Conservation (phyloP, 2,888 invertebrate species). For the Caenorhabditis sp. region DNA sequence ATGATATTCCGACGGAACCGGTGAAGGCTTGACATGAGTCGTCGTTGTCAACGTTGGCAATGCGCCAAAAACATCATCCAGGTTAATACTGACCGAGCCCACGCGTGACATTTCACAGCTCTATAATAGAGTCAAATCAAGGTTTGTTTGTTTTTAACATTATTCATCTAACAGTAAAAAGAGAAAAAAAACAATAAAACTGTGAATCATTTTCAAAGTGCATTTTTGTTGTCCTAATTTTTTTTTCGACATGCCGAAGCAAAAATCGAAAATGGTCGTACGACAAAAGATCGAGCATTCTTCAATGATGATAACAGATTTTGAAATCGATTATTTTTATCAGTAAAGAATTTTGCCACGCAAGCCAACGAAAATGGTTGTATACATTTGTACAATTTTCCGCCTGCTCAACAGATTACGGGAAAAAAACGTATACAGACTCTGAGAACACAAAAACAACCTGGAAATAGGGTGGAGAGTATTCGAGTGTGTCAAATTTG, state of each 20-base stretch:
- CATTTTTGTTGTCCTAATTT: not conserved
- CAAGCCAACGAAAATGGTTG: not conserved
- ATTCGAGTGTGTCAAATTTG: too few relatives aligned
- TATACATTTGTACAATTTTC: not conserved
- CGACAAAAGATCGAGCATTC: not conserved
- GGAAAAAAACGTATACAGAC: not conserved
- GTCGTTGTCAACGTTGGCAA: slow-evolving; percentile 16
- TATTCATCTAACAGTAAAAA: not conserved
- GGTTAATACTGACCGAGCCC: slow-evolving; percentile 42
- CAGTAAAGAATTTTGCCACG: not conserved
- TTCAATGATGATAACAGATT: not conserved
- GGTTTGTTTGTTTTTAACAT: not conserved
- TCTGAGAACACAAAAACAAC: not conserved
- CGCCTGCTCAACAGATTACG: not conserved
- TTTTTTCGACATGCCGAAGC: not conserved
- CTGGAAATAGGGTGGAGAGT: too few relatives aligned
- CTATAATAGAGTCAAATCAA: slow-evolving; percentile 2
- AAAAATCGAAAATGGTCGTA: not conserved
- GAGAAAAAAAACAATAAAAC: not conserved
- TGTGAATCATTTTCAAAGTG: slow-evolving; percentile 13
- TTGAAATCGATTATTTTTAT: not conserved
- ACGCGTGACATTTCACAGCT: slow-evolving; percentile 29
- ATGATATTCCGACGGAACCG: slow-evolving; percentile 10
- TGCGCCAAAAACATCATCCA: slow-evolving; percentile 48
- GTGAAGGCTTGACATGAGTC: slow-evolving; percentile 18